Evolutionary conservation across 1,140 invertebrate species (phyloP).

Genomic region (Agraylea sexmaculata): DNA sequence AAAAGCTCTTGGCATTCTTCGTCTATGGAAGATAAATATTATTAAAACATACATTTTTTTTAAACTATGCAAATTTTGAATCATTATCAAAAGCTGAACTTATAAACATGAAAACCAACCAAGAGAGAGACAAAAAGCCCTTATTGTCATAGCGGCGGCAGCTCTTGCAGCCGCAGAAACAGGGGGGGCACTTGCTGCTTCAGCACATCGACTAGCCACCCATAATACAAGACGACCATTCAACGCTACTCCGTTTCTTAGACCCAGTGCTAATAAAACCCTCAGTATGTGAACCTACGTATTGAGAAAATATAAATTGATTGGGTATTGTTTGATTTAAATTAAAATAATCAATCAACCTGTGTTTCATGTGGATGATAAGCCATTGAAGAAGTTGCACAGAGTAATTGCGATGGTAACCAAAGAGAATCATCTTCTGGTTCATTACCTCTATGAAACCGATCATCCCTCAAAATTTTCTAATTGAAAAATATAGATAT

Average conservation of each 20-base stretch:
- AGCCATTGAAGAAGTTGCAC: conserved; percentile 65
- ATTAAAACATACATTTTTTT: conserved; percentile 8
- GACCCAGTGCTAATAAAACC: conserved; percentile 69
- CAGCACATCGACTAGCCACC: conserved; percentile 59
- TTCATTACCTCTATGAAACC: conserved; percentile 83
- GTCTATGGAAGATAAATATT: conserved; percentile 36
- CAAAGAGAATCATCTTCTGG: conserved; percentile 83
- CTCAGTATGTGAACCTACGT: conserved; percentile 52
- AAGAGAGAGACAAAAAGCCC: conserved; percentile 70
- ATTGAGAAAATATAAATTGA: conserved; percentile 1
- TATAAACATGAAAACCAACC: conserved; percentile 35
- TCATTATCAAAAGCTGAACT: background rate
- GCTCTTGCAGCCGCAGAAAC: conserved; percentile 70
- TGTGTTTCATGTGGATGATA: conserved; percentile 38
- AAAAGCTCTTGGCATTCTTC: conserved; percentile 65
- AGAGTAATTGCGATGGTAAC: conserved; percentile 79
- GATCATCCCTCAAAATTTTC: conserved; percentile 81
- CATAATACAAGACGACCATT: conserved; percentile 72
- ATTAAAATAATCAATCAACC: conserved; percentile 22
- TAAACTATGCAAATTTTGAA: conserved; percentile 6
- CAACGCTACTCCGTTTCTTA: conserved; percentile 68
- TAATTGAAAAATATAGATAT: conserved; percentile 28
- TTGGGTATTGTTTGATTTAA: background rate
- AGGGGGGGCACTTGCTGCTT: conserved; percentile 52
- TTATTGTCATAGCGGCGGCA: conserved; percentile 68